Percentiles rank a stretch among this genome's conserved stretches.
Conservation (phyloP, 2,888 invertebrate species). For the Cryptophagus acutangulus region DNA sequence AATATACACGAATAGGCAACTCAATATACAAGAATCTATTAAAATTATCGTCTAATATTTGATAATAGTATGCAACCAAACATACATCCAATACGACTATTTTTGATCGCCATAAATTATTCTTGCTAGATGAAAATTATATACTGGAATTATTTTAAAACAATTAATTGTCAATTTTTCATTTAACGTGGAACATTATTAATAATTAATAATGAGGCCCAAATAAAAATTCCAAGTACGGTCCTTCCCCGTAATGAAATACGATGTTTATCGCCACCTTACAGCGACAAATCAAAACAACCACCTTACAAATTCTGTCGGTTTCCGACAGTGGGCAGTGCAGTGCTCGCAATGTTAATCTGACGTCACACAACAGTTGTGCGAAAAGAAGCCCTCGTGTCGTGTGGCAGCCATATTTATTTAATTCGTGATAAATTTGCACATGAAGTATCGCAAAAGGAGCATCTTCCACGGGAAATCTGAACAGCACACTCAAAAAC, state of each 20-base stretch:
- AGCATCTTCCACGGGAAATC: slow-evolving; percentile 31
- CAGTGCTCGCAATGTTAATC: slow-evolving; percentile 10
- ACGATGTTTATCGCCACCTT: slow-evolving; percentile 15
- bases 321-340: slow-evolving; percentile 5
- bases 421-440: slow-evolving; percentile 21
- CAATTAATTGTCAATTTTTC: too few species aligned
- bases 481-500: slow-evolving; percentile 30
- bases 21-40: too few species aligned
- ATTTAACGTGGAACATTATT: too few species aligned
- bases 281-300: slow-evolving; percentile 11
- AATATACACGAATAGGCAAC: too few species aligned
- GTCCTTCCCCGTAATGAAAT: slow-evolving; percentile 2
- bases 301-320: slow-evolving; percentile 8
- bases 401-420: slow-evolving; percentile 38
- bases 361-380: slow-evolving; percentile 29
- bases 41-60: too few species aligned
- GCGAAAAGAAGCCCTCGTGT: slow-evolving; percentile 38
- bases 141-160: too few species aligned
- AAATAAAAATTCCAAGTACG: slow-evolving; percentile 2
- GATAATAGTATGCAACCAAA: too few species aligned
- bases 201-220: too few species aligned
- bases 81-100: too few species aligned
- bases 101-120: too few species aligned
- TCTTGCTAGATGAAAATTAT: too few species aligned
- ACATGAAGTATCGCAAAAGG: slow-evolving; percentile 39